A percentile compares a stretch with the other conserved stretches of the same genome.
Conservation (phyloP, 2,888 invertebrate species). For the Syrista parreyssii region DNA sequence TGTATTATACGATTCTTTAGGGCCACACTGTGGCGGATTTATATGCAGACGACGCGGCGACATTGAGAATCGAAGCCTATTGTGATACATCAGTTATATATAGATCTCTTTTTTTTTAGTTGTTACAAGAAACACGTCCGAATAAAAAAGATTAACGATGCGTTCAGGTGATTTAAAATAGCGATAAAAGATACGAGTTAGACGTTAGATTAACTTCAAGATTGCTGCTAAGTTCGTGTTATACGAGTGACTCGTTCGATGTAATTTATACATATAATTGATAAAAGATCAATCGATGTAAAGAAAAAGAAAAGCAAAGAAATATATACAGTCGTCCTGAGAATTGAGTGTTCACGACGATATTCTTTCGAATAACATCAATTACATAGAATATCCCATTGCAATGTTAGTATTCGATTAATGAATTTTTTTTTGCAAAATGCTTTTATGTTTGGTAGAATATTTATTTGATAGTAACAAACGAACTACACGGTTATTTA, state of each 20-base stretch:
- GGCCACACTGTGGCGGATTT: background rate
- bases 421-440: background rate
- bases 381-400: background rate
- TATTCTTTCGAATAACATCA: background rate
- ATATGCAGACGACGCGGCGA: background rate
- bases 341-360: background rate
- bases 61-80: background rate
- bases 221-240: background rate
- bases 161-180: background rate
- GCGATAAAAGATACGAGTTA: background rate
- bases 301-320: slow-evolving; percentile 3
- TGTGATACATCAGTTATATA: background rate
- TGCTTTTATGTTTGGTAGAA: background rate
- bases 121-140: background rate
- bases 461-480: background rate
- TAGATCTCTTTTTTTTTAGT: background rate
- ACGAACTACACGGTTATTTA: background rate
- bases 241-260: background rate
- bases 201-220: background rate
- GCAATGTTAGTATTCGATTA: background rate
- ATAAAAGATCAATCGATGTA: background rate
- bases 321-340: slow-evolving; percentile 7
- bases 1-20: background rate
- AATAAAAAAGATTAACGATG: background rate
- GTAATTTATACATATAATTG: background rate